Conservation (phyloP, 2,888 invertebrate genomes). For the Lapara coniferarum region DNA sequence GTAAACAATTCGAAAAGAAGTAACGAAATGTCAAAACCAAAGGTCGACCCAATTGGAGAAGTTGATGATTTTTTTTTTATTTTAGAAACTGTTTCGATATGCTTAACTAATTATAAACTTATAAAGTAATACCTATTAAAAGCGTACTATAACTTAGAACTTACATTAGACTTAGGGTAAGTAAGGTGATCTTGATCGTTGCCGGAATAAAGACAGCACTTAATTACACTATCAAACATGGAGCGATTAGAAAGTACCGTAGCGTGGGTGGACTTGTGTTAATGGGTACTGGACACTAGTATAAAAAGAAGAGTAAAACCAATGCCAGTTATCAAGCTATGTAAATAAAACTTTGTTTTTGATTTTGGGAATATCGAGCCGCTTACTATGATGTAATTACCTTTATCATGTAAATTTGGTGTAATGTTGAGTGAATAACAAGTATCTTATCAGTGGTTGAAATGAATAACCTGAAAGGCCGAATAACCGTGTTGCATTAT, state of each 20-base stretch:
- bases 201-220: constrained; percentile 5
- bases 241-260: constrained; percentile 4
- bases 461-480: too few relatives aligned
- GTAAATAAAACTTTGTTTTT: not conserved
- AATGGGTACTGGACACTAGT: not conserved
- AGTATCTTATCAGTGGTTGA: too few relatives aligned
- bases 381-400: too few relatives aligned
- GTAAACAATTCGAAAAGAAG: too few relatives aligned
- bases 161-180: constrained; percentile 11
- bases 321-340: not conserved
- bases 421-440: too few relatives aligned
- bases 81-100: too few relatives aligned
- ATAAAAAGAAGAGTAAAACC: not conserved
- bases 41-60: not conserved
- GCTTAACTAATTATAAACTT: too few relatives aligned
- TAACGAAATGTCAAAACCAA: too few relatives aligned
- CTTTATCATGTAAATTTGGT: too few relatives aligned
- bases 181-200: constrained; percentile 8
- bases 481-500: constrained; percentile 51
- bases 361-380: too few relatives aligned
- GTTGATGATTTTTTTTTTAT: too few relatives aligned
- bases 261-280: not conserved
- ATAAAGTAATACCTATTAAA: constrained; percentile 13
- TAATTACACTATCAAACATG: constrained; percentile 1
- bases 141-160: not conserved